Conservation (phyloP, 2,113 vertebrate species). For the Caloenas nicobarica region DNA sequence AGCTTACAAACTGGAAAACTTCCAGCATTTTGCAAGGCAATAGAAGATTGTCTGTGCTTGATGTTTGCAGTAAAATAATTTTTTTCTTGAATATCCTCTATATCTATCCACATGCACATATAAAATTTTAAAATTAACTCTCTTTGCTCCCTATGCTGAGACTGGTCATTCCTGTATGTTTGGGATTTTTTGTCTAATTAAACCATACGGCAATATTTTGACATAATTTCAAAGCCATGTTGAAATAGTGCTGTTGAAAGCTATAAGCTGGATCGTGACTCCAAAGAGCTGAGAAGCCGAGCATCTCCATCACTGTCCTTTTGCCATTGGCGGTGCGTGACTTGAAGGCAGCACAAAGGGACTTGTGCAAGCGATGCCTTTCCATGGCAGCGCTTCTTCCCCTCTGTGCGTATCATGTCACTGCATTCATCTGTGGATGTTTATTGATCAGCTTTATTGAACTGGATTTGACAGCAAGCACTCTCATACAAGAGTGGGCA, state of each 20-base stretch:
- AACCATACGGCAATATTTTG: neutral
- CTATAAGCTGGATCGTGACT: neutral
- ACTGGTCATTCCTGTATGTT: neutral
- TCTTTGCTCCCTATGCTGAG: neutral
- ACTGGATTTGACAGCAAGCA: neutral
- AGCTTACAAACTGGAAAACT: neutral
- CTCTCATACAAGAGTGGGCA: accelerated
- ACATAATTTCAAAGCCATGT: neutral
- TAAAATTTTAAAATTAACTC: neutral
- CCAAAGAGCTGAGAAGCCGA: neutral
- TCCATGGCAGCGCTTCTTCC: accelerated
- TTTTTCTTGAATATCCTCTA: neutral
- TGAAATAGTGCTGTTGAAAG: neutral
- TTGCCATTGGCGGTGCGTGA: accelerated
- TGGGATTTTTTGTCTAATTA: neutral
- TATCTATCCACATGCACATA: too few species aligned
- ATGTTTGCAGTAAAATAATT: neutral
- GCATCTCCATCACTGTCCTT: neutral
- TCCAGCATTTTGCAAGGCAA: neutral
- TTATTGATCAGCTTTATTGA: neutral
- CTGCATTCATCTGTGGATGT: neutral
- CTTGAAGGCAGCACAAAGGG: neutral
- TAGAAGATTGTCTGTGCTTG: neutral
- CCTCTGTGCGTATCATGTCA: accelerated
- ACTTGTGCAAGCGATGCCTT: neutral